Conservation (phyloP, 37 sponge, comb jelly and placozoan genomes). For the Eunapius fragilis region DNA sequence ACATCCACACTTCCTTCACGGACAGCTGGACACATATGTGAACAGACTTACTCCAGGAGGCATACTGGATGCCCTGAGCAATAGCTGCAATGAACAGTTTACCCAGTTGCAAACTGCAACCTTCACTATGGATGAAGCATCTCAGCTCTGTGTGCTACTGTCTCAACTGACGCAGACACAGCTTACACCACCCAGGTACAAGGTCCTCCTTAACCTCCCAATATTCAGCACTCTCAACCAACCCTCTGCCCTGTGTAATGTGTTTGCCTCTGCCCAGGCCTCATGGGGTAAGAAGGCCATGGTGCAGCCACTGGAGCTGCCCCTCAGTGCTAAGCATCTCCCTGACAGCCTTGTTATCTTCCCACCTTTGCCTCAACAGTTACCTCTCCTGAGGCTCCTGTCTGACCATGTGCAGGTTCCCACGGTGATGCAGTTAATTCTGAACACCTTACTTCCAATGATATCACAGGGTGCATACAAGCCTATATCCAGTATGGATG, state of each 20-base stretch:
- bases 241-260: neutral
- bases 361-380: neutral
- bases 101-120: neutral
- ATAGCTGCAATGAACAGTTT: neutral
- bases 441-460: slow-evolving; percentile 10
- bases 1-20: neutral
- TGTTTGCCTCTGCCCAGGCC: neutral
- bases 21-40: neutral
- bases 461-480: neutral
- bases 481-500: neutral
- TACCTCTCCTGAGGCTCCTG: neutral
- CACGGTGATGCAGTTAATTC: neutral
- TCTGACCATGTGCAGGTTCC: neutral
- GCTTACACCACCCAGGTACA: neutral
- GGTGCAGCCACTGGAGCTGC: slow-evolving; percentile 9
- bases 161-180: neutral
- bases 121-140: slow-evolving; percentile 19
- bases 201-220: slow-evolving; percentile 6
- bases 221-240: slow-evolving; percentile 6
- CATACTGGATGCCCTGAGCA: slow-evolving; percentile 16
- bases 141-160: neutral
- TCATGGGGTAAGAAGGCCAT: slow-evolving; percentile 6
- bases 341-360: slow-evolving; percentile 8
- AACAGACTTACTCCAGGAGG: slow-evolving; percentile 7
- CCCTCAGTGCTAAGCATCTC: neutral